Evolutionary conservation across 2,797 vertebrate species (phyloP).

Genomic region (Malacoraja senta): DNA sequence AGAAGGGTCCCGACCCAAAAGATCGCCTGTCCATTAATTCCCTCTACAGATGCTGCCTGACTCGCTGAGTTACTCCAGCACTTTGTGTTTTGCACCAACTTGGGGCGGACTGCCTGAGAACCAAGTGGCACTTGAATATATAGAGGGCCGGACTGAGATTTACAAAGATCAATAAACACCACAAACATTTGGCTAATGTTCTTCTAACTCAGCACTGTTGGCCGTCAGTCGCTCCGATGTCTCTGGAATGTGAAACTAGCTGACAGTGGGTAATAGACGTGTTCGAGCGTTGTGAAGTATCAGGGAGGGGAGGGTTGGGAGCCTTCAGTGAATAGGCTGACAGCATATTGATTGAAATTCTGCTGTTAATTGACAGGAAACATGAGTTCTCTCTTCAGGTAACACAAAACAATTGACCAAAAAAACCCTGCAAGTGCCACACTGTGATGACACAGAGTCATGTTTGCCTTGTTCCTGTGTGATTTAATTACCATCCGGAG

Average conservation of each 20-base stretch:
- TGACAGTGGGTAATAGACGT: background rate
- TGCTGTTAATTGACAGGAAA: constrained; percentile 31
- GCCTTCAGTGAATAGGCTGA: background rate
- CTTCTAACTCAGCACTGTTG: background rate
- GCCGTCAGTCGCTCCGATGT: no score
- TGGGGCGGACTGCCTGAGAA: background rate
- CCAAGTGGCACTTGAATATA: background rate
- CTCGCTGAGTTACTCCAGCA: no score
- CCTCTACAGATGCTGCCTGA: no score
- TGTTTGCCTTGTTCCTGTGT: background rate
- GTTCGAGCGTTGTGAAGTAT: background rate
- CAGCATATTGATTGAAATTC: constrained; percentile 19
- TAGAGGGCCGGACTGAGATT: background rate
- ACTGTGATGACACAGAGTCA: background rate
- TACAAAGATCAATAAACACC: constrained; percentile 3
- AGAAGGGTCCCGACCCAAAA: no score
- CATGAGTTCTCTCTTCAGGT: constrained; percentile 24
- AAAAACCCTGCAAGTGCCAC: background rate
- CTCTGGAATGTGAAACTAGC: background rate
- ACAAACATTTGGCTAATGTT: constrained; percentile 8
- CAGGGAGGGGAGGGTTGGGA: background rate
- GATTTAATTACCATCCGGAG: background rate
- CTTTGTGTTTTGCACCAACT: background rate
- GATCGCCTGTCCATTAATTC: no score
- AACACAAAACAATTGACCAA: constrained; percentile 22